Evolutionary conservation across 2,113 vertebrate genomes (phyloP), one percentile per base, ranked within the genome.

Genomic region (Myiozetetes cayanensis): DNA sequence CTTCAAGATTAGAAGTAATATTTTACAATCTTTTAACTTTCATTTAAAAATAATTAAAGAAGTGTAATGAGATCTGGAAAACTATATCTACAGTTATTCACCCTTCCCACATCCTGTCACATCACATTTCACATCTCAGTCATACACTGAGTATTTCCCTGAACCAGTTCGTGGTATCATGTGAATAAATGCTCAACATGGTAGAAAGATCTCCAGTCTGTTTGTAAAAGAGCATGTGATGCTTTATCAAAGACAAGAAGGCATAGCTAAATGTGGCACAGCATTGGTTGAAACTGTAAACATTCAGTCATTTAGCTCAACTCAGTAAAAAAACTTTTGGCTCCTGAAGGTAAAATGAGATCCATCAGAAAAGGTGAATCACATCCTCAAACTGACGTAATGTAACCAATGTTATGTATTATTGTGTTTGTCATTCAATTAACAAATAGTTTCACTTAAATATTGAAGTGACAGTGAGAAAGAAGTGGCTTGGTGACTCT

Each of bases 91-190:
- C 10, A 3, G 46, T 90, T 90, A 49, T 0, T 41, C 49, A 37
- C 41, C 37, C 76, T 74, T 87, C 56, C 49, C 78, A 85, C 74
- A 75, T 93, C 78, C 85, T 61, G 46, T 85, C 37, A 68, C 74
- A 79, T 95, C 47, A 28, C 2, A 12, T 89, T 91, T 91, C 31
- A 41, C 14, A 41, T 95, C 76, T 91, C 49, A 47, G 74, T 91
- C 56, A 63, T 85, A 76, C 37, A 5, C n/a, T 63, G 71, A 63
- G 28, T 66, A 37, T 87, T 89, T 85, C 44, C 81, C 93, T 93
- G n/a, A 89, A 58, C 91, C 78, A 58, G 58, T 94, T 94, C 79
- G 39, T 90, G 88, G 49, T 65, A 65, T 91, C 63, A 21, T 75
- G 71, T 82, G 82, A 90, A 72, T 56, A 70, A 83, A 33, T 62